Conservation (phyloP, 2,113 vertebrate species). For the Zapornia atra region DNA sequence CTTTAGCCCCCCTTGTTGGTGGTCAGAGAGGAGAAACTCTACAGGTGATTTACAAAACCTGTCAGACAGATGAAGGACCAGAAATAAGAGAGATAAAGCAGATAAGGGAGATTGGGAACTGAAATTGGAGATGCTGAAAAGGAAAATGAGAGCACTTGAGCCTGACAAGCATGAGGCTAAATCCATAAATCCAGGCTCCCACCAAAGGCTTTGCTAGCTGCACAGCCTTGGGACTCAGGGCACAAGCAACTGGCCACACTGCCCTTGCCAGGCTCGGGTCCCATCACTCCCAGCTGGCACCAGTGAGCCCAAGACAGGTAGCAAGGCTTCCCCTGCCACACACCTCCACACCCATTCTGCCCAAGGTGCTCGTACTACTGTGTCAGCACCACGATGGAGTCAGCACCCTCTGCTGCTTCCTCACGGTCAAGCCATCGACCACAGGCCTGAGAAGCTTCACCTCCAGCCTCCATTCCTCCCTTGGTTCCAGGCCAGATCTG, state of each 20-base stretch:
- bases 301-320: neutral
- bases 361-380: rapidly evolving
- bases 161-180: neutral
- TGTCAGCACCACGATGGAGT: rapidly evolving
- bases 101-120: neutral
- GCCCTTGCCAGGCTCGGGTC: neutral
- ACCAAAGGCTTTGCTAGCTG: neutral
- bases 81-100: neutral
- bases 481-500: neutral
- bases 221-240: rapidly evolving
- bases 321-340: neutral
- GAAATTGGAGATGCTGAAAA: neutral
- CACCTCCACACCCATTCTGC: rapidly evolving
- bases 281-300: neutral
- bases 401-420: rapidly evolving
- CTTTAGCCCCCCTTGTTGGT: neutral
- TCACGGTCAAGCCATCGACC: neutral
- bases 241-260: neutral
- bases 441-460: neutral
- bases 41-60: neutral
- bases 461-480: neutral
- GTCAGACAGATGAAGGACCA: neutral
- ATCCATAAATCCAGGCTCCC: neutral
- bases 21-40: neutral
- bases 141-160: neutral